Evolutionary conservation across 2,888 invertebrate genomes (phyloP).

Genomic region (Diadegma fenestrale): DNA sequence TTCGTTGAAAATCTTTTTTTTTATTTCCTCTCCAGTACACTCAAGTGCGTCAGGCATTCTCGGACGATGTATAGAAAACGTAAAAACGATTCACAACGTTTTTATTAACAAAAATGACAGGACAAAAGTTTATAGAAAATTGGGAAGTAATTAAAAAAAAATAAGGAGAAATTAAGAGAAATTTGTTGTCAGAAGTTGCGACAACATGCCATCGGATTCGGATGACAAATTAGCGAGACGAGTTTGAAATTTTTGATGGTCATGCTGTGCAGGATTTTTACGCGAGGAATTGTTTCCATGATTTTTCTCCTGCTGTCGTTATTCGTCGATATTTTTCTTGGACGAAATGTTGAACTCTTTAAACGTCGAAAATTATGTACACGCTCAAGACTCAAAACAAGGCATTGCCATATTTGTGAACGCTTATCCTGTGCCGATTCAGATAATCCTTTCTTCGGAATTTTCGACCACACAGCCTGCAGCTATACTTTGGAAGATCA

Average conservation of each 20-base stretch:
- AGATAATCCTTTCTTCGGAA: slow-evolving; percentile 81
- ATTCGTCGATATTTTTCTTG: not conserved
- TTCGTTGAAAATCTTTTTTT: not conserved
- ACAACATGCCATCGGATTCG: no score
- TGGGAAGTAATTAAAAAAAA: not conserved
- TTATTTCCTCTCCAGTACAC: not conserved
- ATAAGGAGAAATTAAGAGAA: not conserved
- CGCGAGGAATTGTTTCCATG: not conserved
- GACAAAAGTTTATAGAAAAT: not conserved
- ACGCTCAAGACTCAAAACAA: slow-evolving; percentile 46
- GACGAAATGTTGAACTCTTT: not conserved
- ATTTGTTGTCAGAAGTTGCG: not conserved
- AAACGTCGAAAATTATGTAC: not conserved
- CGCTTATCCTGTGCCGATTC: slow-evolving; percentile 74
- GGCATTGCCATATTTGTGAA: slow-evolving; percentile 66
- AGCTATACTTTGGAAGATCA: slow-evolving; percentile 74
- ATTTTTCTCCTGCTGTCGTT: not conserved
- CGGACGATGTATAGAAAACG: not conserved
- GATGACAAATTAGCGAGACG: not conserved
- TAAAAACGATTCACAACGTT: not conserved
- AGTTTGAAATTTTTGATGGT: no score
- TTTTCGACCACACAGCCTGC: slow-evolving; percentile 79
- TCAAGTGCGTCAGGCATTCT: not conserved
- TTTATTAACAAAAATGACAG: not conserved
- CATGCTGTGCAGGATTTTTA: not conserved